These are phyloP conservation scores for Lathronympha strigana DNA, from an alignment of 2,888 invertebrate genomes.

Conservation along the genomic window DNA sequence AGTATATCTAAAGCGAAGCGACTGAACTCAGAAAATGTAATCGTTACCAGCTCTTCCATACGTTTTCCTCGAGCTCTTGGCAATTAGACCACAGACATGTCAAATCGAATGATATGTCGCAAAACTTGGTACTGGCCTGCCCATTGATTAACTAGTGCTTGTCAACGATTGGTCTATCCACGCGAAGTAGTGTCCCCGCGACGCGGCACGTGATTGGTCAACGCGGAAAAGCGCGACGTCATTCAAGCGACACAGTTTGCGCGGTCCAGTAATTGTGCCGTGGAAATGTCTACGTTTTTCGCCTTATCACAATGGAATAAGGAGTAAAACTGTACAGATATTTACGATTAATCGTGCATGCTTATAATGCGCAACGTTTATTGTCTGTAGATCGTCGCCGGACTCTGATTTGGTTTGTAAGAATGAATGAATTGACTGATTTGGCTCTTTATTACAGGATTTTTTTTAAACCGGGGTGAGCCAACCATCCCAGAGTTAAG, in stretches of 20 bases:
- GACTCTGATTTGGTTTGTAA: not conserved
- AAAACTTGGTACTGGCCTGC: not conserved
- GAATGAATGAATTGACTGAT: no score
- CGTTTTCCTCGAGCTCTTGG: no score
- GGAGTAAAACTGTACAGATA: not conserved
- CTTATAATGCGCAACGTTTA: not conserved
- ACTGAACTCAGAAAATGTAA: no score
- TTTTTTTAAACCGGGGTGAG: no score
- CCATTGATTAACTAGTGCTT: conserved; percentile 2
- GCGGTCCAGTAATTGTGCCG: conserved; percentile 4
- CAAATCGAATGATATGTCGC: not conserved
- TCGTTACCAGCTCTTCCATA: no score
- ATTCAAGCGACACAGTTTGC: conserved; percentile 1
- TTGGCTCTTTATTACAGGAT: no score
- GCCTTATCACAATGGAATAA: not conserved
- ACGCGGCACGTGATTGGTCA: not conserved
- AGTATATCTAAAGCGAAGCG: no score
- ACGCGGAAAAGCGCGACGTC: conserved; percentile 11
- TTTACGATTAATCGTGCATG: not conserved
- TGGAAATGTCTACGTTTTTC: conserved; percentile 2
- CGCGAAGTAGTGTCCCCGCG: not conserved
- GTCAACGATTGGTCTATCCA: conserved; percentile 2
- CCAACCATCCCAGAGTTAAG: no score
- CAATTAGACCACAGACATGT: no score
- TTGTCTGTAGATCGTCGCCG: not conserved